Evolutionary conservation across 2,113 vertebrate genomes (phyloP).

Genomic region (Ciconia boyciana): DNA sequence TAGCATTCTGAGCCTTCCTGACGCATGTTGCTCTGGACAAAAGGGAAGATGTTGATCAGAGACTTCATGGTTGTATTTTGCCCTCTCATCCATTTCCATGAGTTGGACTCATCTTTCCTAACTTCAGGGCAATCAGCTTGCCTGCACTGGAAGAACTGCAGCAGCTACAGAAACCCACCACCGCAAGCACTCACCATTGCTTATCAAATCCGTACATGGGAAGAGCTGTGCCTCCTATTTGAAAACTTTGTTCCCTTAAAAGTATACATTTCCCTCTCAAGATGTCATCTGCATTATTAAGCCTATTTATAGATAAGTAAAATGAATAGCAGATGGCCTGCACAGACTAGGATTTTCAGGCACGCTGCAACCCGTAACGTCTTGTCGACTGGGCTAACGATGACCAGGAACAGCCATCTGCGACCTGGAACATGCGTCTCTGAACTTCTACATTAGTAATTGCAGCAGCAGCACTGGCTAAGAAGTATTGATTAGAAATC

Average conservation of each 20-base stretch:
- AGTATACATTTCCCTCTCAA: background rate
- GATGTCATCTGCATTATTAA: constrained; percentile 16
- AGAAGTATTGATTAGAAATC: background rate
- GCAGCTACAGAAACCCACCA: background rate
- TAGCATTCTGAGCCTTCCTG: background rate
- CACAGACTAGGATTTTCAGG: background rate
- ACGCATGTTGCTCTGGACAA: fast-evolving
- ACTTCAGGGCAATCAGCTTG: background rate
- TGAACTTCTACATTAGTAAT: background rate
- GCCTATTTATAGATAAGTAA: constrained; percentile 26
- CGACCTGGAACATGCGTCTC: background rate
- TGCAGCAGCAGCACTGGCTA: background rate
- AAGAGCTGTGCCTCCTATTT: background rate
- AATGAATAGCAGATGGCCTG: constrained; percentile 38
- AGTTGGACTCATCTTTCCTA: background rate
- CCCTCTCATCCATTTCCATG: background rate
- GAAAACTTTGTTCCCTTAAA: background rate
- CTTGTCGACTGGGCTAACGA: background rate
- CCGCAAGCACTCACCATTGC: background rate
- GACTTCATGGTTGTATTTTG: background rate
- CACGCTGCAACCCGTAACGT: background rate
- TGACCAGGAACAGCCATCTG: background rate
- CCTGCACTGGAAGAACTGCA: background rate
- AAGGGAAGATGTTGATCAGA: background rate
- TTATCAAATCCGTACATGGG: background rate